Percentiles rank a stretch among this genome's conserved stretches.
Conservation (phyloP, 2,797 vertebrate genomes). For the Oreochromis grahami region DNA sequence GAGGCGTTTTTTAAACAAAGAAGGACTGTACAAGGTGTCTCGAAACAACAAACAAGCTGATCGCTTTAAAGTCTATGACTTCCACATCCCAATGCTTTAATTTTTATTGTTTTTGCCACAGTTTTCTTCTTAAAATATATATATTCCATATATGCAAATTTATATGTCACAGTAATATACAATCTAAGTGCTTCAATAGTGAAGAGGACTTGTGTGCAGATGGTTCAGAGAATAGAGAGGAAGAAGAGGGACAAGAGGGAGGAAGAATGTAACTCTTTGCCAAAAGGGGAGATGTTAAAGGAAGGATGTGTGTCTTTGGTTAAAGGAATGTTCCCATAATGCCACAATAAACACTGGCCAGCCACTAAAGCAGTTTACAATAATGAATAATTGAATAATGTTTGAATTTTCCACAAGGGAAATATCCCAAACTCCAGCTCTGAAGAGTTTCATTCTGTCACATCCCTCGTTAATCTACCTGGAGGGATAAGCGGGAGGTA, state of each 20-base stretch:
- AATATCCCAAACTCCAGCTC: conserved; percentile 33
- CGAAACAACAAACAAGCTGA: conserved; percentile 47
- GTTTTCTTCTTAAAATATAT: conserved; percentile 81
- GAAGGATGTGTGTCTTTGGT: conserved; percentile 73
- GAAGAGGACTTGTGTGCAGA: conserved; percentile 51
- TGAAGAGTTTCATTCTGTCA: conserved; percentile 48
- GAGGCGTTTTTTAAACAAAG: conserved; percentile 66
- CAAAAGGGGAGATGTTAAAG: conserved; percentile 29
- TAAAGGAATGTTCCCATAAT: conserved; percentile 70
- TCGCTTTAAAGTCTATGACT: conserved; percentile 50
- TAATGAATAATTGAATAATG: conserved; percentile 48
- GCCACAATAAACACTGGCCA: conserved; percentile 58
- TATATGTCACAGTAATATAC: conserved; percentile 82
- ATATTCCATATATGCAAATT: conserved; percentile 80
- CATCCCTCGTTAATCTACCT: conserved; percentile 36
- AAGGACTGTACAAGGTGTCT: conserved; percentile 68
- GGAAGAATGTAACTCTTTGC: conserved; percentile 51
- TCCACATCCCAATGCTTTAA: conserved; percentile 39
- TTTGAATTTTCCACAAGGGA: conserved; percentile 26
- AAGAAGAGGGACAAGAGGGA: neutral
- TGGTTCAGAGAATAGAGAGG: conserved; percentile 9
- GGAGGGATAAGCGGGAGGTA: conserved; percentile 50
- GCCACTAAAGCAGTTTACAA: conserved; percentile 53
- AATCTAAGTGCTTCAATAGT: conserved; percentile 80
- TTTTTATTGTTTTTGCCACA: conserved; percentile 61